Conservation (phyloP, 2,113 vertebrate species). For the Heliornis fulica region DNA sequence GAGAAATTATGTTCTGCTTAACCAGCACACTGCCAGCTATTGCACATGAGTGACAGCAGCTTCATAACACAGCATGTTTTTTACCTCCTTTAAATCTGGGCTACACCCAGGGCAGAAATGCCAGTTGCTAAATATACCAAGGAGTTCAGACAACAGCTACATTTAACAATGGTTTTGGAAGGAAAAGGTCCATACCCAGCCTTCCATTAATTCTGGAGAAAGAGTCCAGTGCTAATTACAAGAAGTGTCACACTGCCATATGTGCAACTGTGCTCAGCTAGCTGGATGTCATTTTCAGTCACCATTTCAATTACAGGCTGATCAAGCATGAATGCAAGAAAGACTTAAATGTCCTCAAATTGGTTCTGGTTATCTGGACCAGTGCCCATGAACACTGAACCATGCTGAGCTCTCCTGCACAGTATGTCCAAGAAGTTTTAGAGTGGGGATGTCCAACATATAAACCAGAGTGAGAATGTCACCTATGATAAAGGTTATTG, state of each 20-base stretch:
- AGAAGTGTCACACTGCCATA: accelerated
- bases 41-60: background rate
- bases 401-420: background rate
- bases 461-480: background rate
- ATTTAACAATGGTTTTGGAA: background rate
- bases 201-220: background rate
- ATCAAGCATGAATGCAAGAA: background rate
- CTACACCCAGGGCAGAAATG: background rate
- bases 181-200: background rate
- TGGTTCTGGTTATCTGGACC: background rate
- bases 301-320: background rate
- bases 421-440: background rate
- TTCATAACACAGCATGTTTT: background rate
- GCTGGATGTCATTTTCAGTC: background rate
- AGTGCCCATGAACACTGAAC: background rate
- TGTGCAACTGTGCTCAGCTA: background rate
- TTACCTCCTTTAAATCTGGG: background rate
- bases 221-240: background rate
- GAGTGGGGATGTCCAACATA: background rate
- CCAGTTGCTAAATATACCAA: background rate
- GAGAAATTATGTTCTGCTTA: background rate
- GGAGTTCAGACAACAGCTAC: background rate
- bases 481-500: background rate
- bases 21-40: background rate
- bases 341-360: background rate